phyloP scores from a whole-genome alignment of 2,113 vertebrate species.

The Podarcis muralis region DNA sequence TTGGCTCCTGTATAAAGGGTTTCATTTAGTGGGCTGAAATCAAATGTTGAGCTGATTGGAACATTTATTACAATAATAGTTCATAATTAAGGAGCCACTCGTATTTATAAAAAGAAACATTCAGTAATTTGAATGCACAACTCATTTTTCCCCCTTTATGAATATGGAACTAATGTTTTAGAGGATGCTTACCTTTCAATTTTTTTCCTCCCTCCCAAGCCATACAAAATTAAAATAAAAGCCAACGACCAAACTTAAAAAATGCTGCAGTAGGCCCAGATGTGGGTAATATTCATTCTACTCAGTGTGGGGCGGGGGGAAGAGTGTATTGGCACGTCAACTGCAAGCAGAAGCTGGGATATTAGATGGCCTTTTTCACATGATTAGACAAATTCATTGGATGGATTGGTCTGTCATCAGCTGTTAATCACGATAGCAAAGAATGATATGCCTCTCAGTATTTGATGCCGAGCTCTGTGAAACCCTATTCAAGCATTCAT shows the following conservation, averaged over 20 bases:
- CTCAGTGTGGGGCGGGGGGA: no score
- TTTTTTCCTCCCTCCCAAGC: neutral
- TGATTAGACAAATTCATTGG: neutral
- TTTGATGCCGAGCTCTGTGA: neutral
- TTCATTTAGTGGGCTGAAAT: constrained; percentile 5
- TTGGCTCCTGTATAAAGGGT: constrained; percentile 1
- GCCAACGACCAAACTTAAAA: fast-evolving
- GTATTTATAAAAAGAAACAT: constrained; percentile 14
- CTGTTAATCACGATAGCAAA: neutral
- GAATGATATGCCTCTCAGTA: neutral
- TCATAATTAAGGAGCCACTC: neutral
- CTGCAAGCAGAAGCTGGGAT: neutral
- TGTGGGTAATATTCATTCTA: neutral
- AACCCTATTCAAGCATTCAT: neutral
- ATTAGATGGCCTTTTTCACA: neutral
- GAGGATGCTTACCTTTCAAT: neutral
- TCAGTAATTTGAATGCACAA: neutral
- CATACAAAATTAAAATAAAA: neutral
- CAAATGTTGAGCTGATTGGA: constrained; percentile 36
- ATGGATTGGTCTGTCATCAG: neutral
- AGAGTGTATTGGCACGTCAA: neutral
- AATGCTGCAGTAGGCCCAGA: neutral
- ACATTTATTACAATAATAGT: neutral
- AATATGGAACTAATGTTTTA: neutral
- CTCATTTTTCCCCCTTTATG: neutral